Conservation (phyloP, 2,888 invertebrate genomes). For the Drosophila cognata region DNA sequence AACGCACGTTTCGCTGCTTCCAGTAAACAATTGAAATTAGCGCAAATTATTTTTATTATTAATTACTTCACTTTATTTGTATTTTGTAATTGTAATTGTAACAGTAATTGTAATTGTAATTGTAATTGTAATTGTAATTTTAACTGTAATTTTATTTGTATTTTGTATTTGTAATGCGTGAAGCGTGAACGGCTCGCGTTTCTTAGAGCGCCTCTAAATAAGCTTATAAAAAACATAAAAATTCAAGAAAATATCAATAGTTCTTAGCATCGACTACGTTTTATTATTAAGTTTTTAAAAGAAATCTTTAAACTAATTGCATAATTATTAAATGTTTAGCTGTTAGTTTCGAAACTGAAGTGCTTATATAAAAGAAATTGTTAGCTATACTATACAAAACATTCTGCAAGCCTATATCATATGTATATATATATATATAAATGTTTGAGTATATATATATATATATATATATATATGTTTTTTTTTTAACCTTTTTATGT, state of each 20-base stretch:
- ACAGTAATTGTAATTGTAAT: slow-evolving; percentile 30
- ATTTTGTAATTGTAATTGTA: slow-evolving; percentile 36
- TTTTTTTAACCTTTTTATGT: slow-evolving; percentile 54
- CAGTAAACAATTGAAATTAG: slow-evolving; percentile 69
- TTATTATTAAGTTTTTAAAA: slow-evolving; percentile 54
- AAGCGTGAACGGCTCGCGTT: slow-evolving; percentile 34
- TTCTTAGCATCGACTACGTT: slow-evolving; percentile 50
- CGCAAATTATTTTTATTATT: slow-evolving; percentile 69
- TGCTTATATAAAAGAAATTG: slow-evolving; percentile 75
- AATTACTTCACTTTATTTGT: slow-evolving; percentile 38
- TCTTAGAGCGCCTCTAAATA: slow-evolving; percentile 29
- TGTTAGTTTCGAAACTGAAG: slow-evolving; percentile 72
- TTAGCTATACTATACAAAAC: slow-evolving; percentile 59
- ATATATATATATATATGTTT: slow-evolving; percentile 9
- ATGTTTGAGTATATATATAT: no score
- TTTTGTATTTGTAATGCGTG: slow-evolving; percentile 38
- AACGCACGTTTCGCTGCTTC: slow-evolving; percentile 64
- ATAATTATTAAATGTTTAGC: slow-evolving; percentile 42
- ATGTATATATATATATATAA: not conserved
- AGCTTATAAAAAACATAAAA: slow-evolving; percentile 19
- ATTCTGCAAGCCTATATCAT: slow-evolving; percentile 59
- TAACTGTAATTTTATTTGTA: slow-evolving; percentile 30
- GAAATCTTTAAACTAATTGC: slow-evolving; percentile 41
- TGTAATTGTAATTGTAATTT: slow-evolving; percentile 15
- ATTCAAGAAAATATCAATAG: slow-evolving; percentile 29